Base-by-base conservation (phyloP, 1,140 invertebrate genomes). In the Sycobia sp. region DNA sequence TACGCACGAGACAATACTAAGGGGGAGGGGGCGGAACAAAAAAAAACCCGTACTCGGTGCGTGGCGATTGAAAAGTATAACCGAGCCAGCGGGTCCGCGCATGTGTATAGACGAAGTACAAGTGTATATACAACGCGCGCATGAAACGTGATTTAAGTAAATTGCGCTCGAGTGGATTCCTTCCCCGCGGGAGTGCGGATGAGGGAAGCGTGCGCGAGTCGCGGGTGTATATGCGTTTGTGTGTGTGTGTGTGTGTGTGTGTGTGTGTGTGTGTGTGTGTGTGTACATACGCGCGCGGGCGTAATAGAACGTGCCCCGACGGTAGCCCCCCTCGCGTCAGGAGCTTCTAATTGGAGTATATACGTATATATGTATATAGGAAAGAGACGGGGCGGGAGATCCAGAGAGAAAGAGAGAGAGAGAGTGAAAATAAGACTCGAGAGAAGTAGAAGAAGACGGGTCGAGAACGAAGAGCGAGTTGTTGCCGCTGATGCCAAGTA, bases 331-430 rank as follows among this genome's bases (percentile, higher is more conserved):
- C 73, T 11, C 29, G 29, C 29, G 50, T 50, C 70, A 76, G 73
- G 66, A 76, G 73, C 64, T 74, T 72, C 74, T 81, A 81, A 80
- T 81, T 81, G 79, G 78, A 79, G 73, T 77, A 32, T 11, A n/a
- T n/a, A n/a, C n/a, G n/a, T n/a, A n/a, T n/a, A n/a, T n/a, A n/a
- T n/a, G n/a, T n/a, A n/a, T n/a, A n/a, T n/a, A 72, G 61, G 65
- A 73, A 75, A 73, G 67, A 46, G 41, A 46, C 14, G 16, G 41
- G 32, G 64, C 67, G 20, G n/a, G 50, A 61, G 50, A 46, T 39
- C 59, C 16, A 56, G 46, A 32, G 51, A 27, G 46, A 51, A 44
- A 44, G 43, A 23, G 46, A 46, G 38, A 9, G 18, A 2, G n/a
- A 9, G 14, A 9, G 8, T 4, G 38, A 39, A 16, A 3, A 16